Percentiles rank a stretch among this genome's conserved stretches.
phyloP scores from a whole-genome alignment of 2,888 invertebrate genomes.

The Bembecia ichneumoniformis region DNA sequence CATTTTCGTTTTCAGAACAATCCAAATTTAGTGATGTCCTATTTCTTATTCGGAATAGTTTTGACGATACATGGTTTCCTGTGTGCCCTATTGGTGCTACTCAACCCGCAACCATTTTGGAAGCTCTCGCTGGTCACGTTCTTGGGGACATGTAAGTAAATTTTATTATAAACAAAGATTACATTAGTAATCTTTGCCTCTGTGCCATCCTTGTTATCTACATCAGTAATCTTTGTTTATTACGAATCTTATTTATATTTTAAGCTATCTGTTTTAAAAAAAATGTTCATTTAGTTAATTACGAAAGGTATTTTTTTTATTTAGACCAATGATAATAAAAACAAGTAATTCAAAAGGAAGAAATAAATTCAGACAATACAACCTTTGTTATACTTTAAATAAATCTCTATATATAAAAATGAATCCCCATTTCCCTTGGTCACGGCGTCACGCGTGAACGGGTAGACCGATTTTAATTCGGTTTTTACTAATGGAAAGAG shows the following conservation, averaged over 20 bases:
- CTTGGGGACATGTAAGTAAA: slow-evolving; percentile 1
- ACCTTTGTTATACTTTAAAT: no score
- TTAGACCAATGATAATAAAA: no score
- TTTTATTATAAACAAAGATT: neutral
- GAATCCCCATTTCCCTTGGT: no score
- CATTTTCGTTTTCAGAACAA: slow-evolving; percentile 1
- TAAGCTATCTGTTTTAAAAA: neutral
- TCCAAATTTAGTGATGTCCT: slow-evolving; percentile 1
- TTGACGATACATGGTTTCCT: neutral
- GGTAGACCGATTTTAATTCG: no score
- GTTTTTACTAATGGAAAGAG: no score
- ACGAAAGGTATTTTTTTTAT: no score
- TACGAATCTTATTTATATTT: neutral
- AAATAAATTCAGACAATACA: no score
- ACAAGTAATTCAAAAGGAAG: no score
- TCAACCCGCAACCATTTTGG: slow-evolving; percentile 1
- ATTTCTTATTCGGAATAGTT: slow-evolving; percentile 1
- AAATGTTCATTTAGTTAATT: no score
- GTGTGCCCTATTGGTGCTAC: neutral
- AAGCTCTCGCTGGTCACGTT: neutral
- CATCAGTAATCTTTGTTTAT: neutral
- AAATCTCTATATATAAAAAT: no score
- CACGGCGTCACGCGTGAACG: no score
- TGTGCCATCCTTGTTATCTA: neutral
- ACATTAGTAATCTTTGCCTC: neutral